Percentiles rank a stretch among this genome's conserved stretches.
These are phyloP conservation scores for Tryphoninae sp. DNA, from an alignment of 2,888 invertebrate genomes.

Conservation along the genomic window DNA sequence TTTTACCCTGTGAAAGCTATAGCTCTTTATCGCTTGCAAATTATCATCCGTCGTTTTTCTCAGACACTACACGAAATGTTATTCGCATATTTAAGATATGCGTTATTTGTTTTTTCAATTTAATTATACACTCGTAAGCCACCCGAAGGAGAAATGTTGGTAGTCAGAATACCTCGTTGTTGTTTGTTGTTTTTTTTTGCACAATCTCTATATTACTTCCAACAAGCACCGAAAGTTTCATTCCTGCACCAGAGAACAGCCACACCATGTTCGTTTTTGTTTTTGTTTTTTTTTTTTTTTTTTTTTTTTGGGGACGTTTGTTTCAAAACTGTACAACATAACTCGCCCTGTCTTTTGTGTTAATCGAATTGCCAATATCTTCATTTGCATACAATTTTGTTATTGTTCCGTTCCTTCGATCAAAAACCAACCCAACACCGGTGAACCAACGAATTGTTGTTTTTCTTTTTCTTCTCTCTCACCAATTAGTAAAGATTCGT, in stretches of 20 bases:
- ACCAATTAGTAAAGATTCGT: conserved; percentile 53
- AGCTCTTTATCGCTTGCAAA: conserved; percentile 55
- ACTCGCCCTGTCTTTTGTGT: conserved; percentile 28
- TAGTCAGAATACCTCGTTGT: conserved; percentile 67
- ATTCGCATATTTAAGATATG: background rate
- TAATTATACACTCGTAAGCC: conserved; percentile 29
- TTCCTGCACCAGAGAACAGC: conserved; percentile 59
- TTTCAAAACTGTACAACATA: conserved; percentile 32
- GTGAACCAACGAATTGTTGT: conserved; percentile 27
- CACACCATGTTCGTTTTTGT: conserved; percentile 48
- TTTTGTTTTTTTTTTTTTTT: background rate
- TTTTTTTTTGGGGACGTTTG: background rate
- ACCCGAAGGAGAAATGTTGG: conserved; percentile 47
- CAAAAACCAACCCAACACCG: conserved; percentile 25
- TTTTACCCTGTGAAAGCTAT: conserved; percentile 59
- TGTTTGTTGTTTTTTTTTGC: conserved; percentile 27
- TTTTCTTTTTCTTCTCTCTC: conserved; percentile 32
- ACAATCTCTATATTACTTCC: conserved; percentile 43
- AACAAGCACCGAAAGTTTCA: conserved; percentile 55
- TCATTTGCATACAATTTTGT: conserved; percentile 15
- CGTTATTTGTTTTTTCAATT: background rate
- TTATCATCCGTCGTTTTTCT: conserved; percentile 41
- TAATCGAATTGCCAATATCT: conserved; percentile 11
- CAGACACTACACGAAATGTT: conserved; percentile 42
- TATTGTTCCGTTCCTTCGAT: conserved; percentile 21